A percentile compares a stretch with the other conserved stretches of the same genome.
Conservation (phyloP, 2,888 invertebrate species). For the Beris chalybata region DNA sequence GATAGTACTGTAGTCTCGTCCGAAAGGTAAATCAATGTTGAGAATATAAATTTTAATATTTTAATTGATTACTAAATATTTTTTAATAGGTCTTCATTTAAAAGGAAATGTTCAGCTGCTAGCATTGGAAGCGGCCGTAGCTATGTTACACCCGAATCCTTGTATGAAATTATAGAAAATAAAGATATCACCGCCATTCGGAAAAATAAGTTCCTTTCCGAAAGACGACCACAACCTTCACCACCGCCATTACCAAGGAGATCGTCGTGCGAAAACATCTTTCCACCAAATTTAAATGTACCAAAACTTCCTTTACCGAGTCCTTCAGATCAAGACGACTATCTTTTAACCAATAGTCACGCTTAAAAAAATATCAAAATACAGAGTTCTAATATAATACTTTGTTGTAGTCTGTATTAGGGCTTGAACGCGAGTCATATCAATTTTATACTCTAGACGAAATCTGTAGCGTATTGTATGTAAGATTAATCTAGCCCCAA, state of each 20-base stretch:
- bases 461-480: no score
- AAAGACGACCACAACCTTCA: slow-evolving; percentile 8
- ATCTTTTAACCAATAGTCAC: neutral
- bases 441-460: no score
- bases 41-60: no score
- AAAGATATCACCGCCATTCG: neutral
- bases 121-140: slow-evolving; percentile 24
- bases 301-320: neutral
- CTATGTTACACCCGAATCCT: slow-evolving; percentile 19
- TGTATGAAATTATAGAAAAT: slow-evolving; percentile 26
- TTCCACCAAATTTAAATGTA: neutral
- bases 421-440: no score
- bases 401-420: no score
- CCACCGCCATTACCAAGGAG: slow-evolving; percentile 24
- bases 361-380: neutral
- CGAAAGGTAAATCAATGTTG: neutral
- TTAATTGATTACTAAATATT: no score
- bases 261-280: neutral
- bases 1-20: slow-evolving; percentile 7
- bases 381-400: no score
- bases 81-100: neutral
- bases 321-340: neutral
- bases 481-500: no score
- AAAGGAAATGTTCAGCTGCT: slow-evolving; percentile 5
- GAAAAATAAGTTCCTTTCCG: slow-evolving; percentile 12